Evolutionary conservation across 1,140 invertebrate genomes (phyloP), one percentile per base, ranked within the genome.

Genomic region (Caenorhabditis brenneri): DNA sequence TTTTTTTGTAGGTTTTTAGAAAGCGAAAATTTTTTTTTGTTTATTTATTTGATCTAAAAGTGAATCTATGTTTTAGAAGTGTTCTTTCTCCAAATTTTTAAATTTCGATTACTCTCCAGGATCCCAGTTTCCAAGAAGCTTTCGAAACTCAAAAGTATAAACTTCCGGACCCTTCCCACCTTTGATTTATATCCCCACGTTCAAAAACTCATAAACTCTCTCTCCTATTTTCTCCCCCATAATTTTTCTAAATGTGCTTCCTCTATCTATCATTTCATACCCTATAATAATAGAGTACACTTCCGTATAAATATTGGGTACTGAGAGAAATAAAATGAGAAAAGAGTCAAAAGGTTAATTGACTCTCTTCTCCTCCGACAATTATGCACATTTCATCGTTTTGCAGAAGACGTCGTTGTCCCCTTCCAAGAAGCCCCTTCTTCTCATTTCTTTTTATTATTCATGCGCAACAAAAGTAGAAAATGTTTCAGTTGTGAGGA

Each of bases 401-500:
- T 24, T 46, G 36, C 36, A 74, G n/a, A 65, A 65, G 58, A 65
- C 16, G 24, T 31, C 55, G 55, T n/a, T n/a, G n/a, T n/a, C n/a
- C n/a, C n/a, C n/a, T n/a, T n/a, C 39, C 22, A 33, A 7, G 29
- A 33, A 1, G 65, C 36, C 9, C n/a, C n/a, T n/a, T 42, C 24
- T 22, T n/a, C 10, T 46, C 22, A n/a, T 65, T n/a, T 42, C 36
- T 46, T 74, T 74, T 74, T 46, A 74, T 74, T 74, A 74, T 74
- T 74, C 36, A 74, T 74, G 65, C 65, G 36, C 36, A 24, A 42
- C 33, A 24, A n/a, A n/a, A 65, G 65, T 74, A 39, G 36, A 74
- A n/a, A 65, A 65, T 65, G 58, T 65, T 65, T 65, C 58, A 65
- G 58, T 27, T 33, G n/a, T 27, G 19, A 65, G 4, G 24, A 33